These are phyloP conservation scores for Samia ricini DNA, from an alignment of 1,140 invertebrate species.

Conservation along the genomic window DNA sequence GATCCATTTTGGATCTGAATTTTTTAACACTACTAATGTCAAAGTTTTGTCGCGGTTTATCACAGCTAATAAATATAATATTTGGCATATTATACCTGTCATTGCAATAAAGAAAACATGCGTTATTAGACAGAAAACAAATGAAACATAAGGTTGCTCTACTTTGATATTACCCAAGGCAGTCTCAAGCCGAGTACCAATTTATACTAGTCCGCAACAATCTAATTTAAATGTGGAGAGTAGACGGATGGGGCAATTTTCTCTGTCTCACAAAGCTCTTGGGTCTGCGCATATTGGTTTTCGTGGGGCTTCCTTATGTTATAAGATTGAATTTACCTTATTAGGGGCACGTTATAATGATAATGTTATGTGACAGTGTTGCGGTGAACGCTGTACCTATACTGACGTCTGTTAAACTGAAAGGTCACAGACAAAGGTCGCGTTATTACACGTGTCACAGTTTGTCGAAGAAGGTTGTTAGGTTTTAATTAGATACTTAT, in stretches of 20 bases:
- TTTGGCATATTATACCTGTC: too few relatives aligned
- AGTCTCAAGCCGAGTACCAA: slow-evolving; percentile 21
- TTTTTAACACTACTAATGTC: too few relatives aligned
- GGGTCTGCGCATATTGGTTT: slow-evolving; percentile 13
- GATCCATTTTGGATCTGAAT: too few relatives aligned
- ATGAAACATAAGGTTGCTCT: neutral
- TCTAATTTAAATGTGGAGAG: slow-evolving; percentile 35
- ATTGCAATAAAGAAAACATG: neutral
- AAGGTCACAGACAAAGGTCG: neutral
- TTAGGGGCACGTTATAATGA: neutral
- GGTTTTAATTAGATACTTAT: too few relatives aligned
- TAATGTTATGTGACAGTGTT: neutral
- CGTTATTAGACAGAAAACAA: neutral
- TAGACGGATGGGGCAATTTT: slow-evolving; percentile 33
- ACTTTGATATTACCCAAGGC: slow-evolving; percentile 19
- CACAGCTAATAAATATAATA: too few relatives aligned
- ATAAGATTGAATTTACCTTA: slow-evolving; percentile 1
- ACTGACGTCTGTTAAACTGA: neutral
- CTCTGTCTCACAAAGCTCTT: slow-evolving; percentile 22
- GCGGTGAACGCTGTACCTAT: neutral
- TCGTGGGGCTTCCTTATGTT: neutral
- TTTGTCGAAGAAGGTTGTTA: too few relatives aligned
- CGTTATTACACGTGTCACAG: too few relatives aligned
- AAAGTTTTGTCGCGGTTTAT: too few relatives aligned
- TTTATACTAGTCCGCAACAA: slow-evolving; percentile 32